Evolutionary conservation across 2,888 invertebrate species (phyloP).

Genomic region (Drosophila emarginata): DNA sequence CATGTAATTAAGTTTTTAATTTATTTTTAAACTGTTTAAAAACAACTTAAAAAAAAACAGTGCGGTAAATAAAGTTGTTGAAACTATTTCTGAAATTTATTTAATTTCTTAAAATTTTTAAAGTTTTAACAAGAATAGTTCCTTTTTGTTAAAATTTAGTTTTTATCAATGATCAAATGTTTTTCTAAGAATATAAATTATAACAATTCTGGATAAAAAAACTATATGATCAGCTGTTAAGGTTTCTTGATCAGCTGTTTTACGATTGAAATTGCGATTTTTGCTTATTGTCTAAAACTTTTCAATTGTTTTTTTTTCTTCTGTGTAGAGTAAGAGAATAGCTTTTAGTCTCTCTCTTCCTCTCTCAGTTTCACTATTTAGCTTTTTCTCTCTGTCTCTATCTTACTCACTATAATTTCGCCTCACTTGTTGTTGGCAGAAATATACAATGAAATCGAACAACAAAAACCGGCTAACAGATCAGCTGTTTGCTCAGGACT

Average conservation of each 20-base stretch:
- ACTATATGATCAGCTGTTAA: too few species aligned
- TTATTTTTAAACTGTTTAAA: too few species aligned
- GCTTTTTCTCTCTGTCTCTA: neutral
- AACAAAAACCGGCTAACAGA: constrained; percentile 61
- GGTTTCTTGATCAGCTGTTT: neutral
- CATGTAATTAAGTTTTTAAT: too few species aligned
- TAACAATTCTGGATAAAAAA: too few species aligned
- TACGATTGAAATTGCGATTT: neutral
- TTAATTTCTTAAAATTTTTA: too few species aligned
- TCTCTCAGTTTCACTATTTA: neutral
- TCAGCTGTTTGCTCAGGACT: constrained; percentile 62
- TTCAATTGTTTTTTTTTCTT: neutral
- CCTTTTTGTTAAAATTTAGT: too few species aligned
- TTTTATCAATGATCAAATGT: too few species aligned
- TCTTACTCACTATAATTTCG: constrained; percentile 32
- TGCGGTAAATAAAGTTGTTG: too few species aligned
- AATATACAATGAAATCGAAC: constrained; percentile 23
- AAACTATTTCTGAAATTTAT: too few species aligned
- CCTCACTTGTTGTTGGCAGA: constrained; percentile 32
- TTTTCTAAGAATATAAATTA: too few species aligned
- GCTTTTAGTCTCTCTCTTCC: constrained; percentile 5
- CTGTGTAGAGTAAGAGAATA: constrained; percentile 7
- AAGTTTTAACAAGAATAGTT: too few species aligned
- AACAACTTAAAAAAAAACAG: too few species aligned
- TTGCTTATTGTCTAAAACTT: neutral